Conservation (phyloP, 2,113 vertebrate genomes). For the Elgaria multicarinata region DNA sequence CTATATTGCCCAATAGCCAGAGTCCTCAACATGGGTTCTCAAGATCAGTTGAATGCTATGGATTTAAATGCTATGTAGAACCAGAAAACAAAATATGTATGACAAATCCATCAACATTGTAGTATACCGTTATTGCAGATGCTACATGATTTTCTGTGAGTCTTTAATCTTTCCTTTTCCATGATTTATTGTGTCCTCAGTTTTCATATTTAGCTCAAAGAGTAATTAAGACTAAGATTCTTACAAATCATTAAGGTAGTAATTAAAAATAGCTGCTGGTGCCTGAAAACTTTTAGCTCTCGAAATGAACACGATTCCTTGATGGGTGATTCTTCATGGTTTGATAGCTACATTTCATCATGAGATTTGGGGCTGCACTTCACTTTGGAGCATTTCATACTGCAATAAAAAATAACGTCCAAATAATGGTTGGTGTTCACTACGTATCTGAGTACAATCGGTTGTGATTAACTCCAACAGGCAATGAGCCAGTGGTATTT, state of each 20-base stretch:
- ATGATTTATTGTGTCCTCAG: neutral
- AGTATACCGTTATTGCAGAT: neutral
- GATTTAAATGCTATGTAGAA: neutral
- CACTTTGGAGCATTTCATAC: neutral
- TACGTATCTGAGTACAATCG: neutral
- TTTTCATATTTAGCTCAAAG: neutral
- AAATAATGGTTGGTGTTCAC: neutral
- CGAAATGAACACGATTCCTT: neutral
- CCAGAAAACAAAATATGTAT: neutral
- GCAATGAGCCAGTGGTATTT: neutral
- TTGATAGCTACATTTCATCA: neutral
- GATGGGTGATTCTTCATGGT: neutral
- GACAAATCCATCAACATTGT: neutral
- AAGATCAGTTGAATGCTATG: neutral
- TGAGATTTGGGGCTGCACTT: neutral
- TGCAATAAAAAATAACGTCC: neutral
- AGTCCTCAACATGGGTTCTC: neutral
- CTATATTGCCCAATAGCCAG: too few relatives aligned
- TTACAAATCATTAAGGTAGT: neutral
- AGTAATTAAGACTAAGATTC: neutral
- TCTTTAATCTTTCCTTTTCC: neutral
- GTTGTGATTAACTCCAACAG: neutral
- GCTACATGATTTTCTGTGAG: neutral
- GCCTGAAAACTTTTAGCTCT: constrained; percentile 11
- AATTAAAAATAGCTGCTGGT: neutral